Conservation (phyloP, 2,888 invertebrate species). For the Zygogramma bicolorata region DNA sequence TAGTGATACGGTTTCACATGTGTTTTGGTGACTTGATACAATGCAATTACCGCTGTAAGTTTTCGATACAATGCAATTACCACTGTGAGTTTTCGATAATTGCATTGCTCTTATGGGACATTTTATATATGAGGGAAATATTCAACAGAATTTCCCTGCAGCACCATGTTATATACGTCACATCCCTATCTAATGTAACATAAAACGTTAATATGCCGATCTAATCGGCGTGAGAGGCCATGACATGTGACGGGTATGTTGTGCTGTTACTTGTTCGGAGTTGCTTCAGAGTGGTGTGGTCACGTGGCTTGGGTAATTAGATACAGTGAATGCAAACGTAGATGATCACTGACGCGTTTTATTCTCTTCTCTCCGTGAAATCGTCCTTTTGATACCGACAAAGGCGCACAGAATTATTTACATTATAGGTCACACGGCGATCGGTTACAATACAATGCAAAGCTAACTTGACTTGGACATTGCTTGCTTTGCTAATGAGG, state of each 20-base stretch:
- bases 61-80: too few relatives aligned
- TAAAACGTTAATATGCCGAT: slow-evolving; percentile 35
- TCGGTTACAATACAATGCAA: slow-evolving; percentile 39
- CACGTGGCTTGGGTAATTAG: slow-evolving; percentile 39
- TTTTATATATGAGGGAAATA: too few relatives aligned
- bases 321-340: slow-evolving; percentile 29
- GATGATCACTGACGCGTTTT: slow-evolving; percentile 36
- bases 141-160: not conserved
- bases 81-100: too few relatives aligned
- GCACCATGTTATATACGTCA: not conserved
- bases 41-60: too few relatives aligned
- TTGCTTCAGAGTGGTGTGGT: slow-evolving; percentile 15
- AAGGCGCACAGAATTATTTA: slow-evolving; percentile 23
- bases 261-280: slow-evolving; percentile 13
- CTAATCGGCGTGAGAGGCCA: slow-evolving; percentile 36
- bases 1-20: too few relatives aligned
- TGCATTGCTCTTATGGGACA: too few relatives aligned
- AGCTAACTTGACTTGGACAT: slow-evolving; percentile 40
- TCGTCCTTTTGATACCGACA: slow-evolving; percentile 38
- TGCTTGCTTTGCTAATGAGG: slow-evolving; percentile 35
- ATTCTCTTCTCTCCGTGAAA: slow-evolving; percentile 39
- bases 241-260: slow-evolving; percentile 16
- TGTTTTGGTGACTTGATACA: too few relatives aligned
- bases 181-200: slow-evolving; percentile 31
- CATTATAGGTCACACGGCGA: slow-evolving; percentile 41